Evolutionary conservation across 92 coral and sea anemone species (phyloP).

Genomic region (Zoanthus sociatus): DNA sequence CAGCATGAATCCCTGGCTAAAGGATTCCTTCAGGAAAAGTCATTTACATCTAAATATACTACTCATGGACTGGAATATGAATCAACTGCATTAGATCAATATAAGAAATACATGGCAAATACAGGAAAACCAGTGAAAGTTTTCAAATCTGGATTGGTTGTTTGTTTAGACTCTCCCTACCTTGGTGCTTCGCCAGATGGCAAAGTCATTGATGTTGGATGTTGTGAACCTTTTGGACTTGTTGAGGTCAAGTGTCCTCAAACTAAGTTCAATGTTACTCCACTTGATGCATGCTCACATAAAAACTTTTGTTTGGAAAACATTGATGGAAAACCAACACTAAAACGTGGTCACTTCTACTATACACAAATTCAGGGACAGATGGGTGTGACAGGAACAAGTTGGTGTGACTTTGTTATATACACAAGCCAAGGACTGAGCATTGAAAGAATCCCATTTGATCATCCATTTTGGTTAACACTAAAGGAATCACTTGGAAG

Average conservation of each 20-base stretch:
- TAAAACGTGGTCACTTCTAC: slow-evolving; percentile 63
- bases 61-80: slow-evolving; percentile 68
- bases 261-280: slow-evolving; percentile 72
- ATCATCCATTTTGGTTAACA: background rate
- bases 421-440: slow-evolving; percentile 69
- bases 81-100: slow-evolving; percentile 53
- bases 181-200: slow-evolving; percentile 78
- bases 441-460: slow-evolving; percentile 63
- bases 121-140: slow-evolving; percentile 55
- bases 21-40: slow-evolving; percentile 55
- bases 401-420: slow-evolving; percentile 78
- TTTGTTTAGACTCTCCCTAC: slow-evolving; percentile 49
- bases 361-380: slow-evolving; percentile 76
- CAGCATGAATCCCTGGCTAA: slow-evolving; percentile 64
- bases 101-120: slow-evolving; percentile 61
- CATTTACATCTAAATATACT: slow-evolving; percentile 61
- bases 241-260: slow-evolving; percentile 75
- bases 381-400: slow-evolving; percentile 60
- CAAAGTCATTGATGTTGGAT: slow-evolving; percentile 71
- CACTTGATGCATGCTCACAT: slow-evolving; percentile 77
- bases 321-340: slow-evolving; percentile 51
- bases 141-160: slow-evolving; percentile 68
- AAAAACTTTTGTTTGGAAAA: slow-evolving; percentile 53
- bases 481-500: too few relatives aligned
- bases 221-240: slow-evolving; percentile 65